Evolutionary conservation across 2,113 vertebrate species (phyloP), one percentile per base, ranked within the genome.

Genomic region (Brachypodius melanocephalos): DNA sequence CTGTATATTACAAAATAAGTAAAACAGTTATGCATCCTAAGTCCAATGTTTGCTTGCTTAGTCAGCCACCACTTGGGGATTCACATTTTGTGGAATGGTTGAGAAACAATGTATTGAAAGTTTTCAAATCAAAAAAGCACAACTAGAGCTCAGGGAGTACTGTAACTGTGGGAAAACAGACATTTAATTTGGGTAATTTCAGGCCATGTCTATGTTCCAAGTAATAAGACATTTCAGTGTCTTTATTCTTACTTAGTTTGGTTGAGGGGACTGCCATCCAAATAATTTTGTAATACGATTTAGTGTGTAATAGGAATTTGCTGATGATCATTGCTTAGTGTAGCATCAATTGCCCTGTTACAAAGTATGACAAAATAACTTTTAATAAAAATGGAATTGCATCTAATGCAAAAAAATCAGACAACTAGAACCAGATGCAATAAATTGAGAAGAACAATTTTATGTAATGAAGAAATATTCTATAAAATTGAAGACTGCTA

Each of bases 341-440:
- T 77, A 34, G 9, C 0, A 0, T 59, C 8, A 8, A 10, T 67
- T 72, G 26, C 17, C 25, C 7, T 57, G 22, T 55, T 55, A 17
- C 8, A 57, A 88, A 92, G 17, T 43, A 19, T 14, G 61, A 25
- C 6, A 72, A 68, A 72, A 34, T 36, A 51, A 29, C 17, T 84
- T 80, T 22, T 38, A 43, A 15, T 46, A 32, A 31, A 93, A 73
- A 29, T 52, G 8, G 10, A 82, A 48, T 28, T 31, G 7, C 69
- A 42, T 9, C 40, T 49, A 74, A 31, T 65, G n/a, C 12, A 77
- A 88, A 72, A 82, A 80, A 65, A 18, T 12, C 28, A 40, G 28
- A 66, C 14, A 32, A 12, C 10, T 69, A 54, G 61, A 71, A 51
- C 0, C 6, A 67, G 22, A 34, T 65, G n/a, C 21, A 73, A 6